These are phyloP conservation scores for Pempheris klunzingeri DNA, from an alignment of 2,797 vertebrate genomes.

Conservation along the genomic window DNA sequence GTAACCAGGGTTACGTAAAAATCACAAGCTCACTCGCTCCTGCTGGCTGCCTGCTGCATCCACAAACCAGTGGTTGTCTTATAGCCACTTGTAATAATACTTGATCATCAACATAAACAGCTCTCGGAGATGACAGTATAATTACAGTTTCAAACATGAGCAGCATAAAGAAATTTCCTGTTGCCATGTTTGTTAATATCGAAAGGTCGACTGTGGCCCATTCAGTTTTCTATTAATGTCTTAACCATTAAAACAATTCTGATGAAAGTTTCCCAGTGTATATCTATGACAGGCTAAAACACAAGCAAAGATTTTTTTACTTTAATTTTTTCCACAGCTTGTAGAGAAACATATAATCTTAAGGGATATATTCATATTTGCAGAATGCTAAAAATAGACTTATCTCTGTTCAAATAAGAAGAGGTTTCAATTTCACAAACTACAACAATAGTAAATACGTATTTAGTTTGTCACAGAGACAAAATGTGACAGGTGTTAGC, in stretches of 20 bases:
- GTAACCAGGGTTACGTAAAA: neutral
- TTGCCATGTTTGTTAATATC: neutral
- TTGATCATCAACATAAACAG: slow-evolving; percentile 9
- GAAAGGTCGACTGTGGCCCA: neutral
- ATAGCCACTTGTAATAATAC: neutral
- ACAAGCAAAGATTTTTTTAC: neutral
- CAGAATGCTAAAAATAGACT: neutral
- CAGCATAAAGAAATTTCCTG: neutral
- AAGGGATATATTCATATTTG: neutral
- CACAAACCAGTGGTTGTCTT: neutral
- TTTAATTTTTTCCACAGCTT: neutral
- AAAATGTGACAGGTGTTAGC: too few relatives aligned
- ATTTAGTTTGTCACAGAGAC: neutral
- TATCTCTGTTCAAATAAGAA: neutral
- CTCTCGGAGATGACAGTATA: neutral
- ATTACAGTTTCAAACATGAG: neutral
- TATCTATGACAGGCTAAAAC: neutral
- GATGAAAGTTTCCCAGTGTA: neutral
- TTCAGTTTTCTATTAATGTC: neutral
- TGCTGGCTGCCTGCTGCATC: neutral
- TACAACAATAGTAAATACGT: neutral
- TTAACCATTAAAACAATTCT: neutral
- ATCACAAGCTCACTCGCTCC: slow-evolving; percentile 5
- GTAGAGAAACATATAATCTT: neutral
- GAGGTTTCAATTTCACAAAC: neutral